Conservation (phyloP, 2,797 vertebrate species). For the Artibeus lituratus region DNA sequence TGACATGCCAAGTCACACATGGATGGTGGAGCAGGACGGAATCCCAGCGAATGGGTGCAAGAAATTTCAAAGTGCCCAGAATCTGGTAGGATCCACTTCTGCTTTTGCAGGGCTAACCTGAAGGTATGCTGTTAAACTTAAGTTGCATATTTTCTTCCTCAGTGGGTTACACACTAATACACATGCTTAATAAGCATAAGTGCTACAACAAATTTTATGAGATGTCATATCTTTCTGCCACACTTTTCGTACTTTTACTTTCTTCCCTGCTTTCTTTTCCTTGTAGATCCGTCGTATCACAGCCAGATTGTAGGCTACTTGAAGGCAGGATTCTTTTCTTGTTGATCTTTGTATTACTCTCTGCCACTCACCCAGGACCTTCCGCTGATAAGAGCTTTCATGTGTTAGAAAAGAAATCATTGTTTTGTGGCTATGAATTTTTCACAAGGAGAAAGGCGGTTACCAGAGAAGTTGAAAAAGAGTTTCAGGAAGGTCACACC, state of each 20-base stretch:
- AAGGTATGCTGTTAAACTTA: background rate
- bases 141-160: background rate
- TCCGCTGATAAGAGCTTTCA: background rate
- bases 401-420: background rate
- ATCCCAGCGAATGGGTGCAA: background rate
- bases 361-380: background rate
- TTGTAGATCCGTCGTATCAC: background rate
- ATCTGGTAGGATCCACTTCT: background rate
- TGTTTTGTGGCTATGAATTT: background rate
- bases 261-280: background rate
- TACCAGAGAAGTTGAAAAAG: background rate
- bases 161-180: background rate
- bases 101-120: background rate
- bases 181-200: background rate
- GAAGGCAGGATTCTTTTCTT: background rate
- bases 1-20: no score
- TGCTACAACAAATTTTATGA: background rate
- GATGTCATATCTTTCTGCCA: background rate
- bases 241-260: background rate
- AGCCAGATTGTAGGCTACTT: background rate
- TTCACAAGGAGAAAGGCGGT: background rate
- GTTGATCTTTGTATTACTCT: background rate
- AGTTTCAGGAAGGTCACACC: background rate
- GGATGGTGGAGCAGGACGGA: accelerated
- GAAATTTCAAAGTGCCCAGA: background rate